phyloP scores from a whole-genome alignment of 2,797 vertebrate genomes.

The Spinus pinus region DNA sequence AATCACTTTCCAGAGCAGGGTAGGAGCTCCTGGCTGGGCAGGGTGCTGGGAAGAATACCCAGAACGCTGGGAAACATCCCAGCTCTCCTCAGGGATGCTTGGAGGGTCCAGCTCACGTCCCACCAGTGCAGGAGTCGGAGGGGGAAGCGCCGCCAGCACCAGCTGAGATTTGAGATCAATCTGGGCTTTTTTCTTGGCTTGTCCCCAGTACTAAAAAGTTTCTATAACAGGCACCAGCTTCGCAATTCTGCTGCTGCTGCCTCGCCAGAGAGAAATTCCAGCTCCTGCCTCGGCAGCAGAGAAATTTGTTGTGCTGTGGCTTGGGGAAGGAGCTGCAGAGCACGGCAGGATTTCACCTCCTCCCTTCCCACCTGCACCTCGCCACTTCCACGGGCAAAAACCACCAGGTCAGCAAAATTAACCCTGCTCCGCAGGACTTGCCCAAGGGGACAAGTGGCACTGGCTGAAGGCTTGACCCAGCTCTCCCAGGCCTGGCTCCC shows the following conservation, averaged over 20 bases:
- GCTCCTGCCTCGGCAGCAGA: neutral
- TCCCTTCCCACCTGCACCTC: neutral
- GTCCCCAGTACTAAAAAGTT: constrained; percentile 51
- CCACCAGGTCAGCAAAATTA: neutral
- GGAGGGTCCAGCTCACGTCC: neutral
- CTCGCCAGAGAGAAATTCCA: constrained; percentile 25
- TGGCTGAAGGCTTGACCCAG: neutral
- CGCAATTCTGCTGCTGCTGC: constrained; percentile 23
- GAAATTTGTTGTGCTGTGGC: neutral
- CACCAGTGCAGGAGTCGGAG: neutral
- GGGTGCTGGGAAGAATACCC: neutral
- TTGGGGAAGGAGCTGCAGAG: neutral
- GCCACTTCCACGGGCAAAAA: neutral
- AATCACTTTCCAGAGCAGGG: rapidly evolving
- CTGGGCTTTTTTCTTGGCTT: constrained; percentile 52
- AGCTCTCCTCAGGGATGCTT: rapidly evolving
- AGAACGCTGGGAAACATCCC: rapidly evolving
- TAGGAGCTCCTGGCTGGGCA: neutral
- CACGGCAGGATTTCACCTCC: neutral
- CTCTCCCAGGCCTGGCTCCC: neutral
- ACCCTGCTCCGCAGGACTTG: neutral
- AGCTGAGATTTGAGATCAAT: constrained; percentile 51
- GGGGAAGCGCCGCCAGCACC: constrained; percentile 7
- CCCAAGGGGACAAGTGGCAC: constrained; percentile 25
- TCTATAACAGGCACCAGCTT: constrained; percentile 39